Evolutionary conservation across 2,113 vertebrate genomes (phyloP).

Genomic region (Triplophysa tibetana): DNA sequence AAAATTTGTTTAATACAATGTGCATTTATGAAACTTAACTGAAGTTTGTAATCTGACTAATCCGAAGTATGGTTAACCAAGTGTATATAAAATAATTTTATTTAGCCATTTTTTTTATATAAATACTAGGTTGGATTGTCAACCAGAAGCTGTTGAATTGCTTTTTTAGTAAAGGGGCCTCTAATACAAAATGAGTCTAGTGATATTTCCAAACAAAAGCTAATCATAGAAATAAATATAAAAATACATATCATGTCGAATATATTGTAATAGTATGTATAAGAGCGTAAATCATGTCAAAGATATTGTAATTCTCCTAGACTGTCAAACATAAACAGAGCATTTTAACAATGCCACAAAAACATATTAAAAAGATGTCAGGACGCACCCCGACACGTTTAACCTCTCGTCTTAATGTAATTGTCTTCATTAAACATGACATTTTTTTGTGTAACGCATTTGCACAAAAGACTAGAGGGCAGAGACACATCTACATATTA

Average conservation of each 20-base stretch:
- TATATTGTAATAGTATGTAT: not conserved
- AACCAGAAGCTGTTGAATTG: not conserved
- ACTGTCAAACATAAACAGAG: slow-evolving; percentile 62
- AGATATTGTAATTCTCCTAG: not conserved
- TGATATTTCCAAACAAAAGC: not conserved
- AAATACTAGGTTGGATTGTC: too few species aligned
- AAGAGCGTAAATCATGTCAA: not conserved
- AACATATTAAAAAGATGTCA: slow-evolving; percentile 57
- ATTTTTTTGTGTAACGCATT: not conserved
- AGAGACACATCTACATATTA: not conserved
- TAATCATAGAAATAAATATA: not conserved
- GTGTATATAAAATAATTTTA: too few species aligned
- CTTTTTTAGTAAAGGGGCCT: not conserved
- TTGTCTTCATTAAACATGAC: not conserved
- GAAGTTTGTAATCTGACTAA: too few species aligned
- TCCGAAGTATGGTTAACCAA: too few species aligned
- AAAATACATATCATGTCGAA: too few species aligned
- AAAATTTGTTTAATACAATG: too few species aligned
- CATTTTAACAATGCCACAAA: slow-evolving; percentile 61
- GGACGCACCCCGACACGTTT: slow-evolving; percentile 65
- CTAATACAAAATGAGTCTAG: not conserved
- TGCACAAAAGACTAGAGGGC: not conserved
- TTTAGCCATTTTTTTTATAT: too few species aligned
- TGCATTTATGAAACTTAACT: too few species aligned
- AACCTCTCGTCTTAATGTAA: not conserved